Evolutionary conservation across 1,140 invertebrate species (phyloP), one percentile per base, ranked within the genome.

Genomic region (Orchesella cincta): DNA sequence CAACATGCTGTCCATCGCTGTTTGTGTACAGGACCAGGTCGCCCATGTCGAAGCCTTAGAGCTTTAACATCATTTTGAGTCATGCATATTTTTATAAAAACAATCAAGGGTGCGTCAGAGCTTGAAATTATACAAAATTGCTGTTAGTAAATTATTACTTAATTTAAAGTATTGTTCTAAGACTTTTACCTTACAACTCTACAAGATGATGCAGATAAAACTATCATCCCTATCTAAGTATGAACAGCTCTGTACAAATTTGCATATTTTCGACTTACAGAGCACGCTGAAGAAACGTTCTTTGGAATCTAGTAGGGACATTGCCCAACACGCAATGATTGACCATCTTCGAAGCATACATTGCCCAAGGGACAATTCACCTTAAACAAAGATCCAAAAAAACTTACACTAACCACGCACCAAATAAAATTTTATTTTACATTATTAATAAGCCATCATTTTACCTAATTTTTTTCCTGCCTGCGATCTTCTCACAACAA

Each of bases 31-130:
- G 93, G 80, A 95, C 92, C 83, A 95, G 89, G 83, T 94, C 93
- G 0, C 93, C 93, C 16, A 95, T 86, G 75, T 92, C n/a, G 88
- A 0, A 93, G 92, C 1, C 91, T 93, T 28, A 96, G 82, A 73
- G 92, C 88, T 0, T 92, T 91, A 0, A 95, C 93, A 84, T 95
- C 93, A 90, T 91, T 93, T 0, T 92, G 92, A 64, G 90, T 94
- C 93, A 96, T 94, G 75, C 94, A n/a, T 95, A 84, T 23, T 89
- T 88, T 70, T 76, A n/a, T n/a, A n/a, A n/a, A n/a, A n/a, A n/a
- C n/a, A n/a, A n/a, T n/a, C n/a, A n/a, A n/a, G n/a, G n/a, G n/a
- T n/a, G n/a, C n/a, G n/a, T n/a, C n/a, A n/a, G n/a, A n/a, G n/a
- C n/a, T n/a, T n/a, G n/a, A n/a, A n/a, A n/a, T n/a, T n/a, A n/a